Base-by-base conservation (phyloP, 92 coral and sea anemone genomes). In the Zoanthus sociatus region DNA sequence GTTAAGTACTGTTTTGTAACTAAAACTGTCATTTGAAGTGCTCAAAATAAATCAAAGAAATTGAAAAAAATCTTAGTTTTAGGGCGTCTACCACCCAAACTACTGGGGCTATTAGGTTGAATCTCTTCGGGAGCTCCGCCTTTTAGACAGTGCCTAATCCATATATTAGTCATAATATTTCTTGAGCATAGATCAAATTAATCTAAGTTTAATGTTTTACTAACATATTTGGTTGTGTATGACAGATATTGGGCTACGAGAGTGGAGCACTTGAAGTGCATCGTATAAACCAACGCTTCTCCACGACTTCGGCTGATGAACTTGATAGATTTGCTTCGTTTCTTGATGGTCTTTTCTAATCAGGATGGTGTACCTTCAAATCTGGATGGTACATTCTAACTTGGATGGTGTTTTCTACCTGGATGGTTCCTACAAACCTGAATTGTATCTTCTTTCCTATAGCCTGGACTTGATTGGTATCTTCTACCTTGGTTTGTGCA, bases 211-310 rank as follows among this genome's bases (percentile, higher is more conserved):
- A 45, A n/a, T 31, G 9, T 13, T 7, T 81, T 7, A 44, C 71
- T 95, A 97, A 93, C 90, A 56, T 90, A 93, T 54, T 14, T 8
- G 56, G 18, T 13, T 18, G 68, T 75, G 54, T 44, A 1, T 81
- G 12, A 31, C 71, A 97, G 99, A 93, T 92, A 66, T 90, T 97
- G 77, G 98, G 87, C 46, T 97, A 90, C 82, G 93, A 93, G 77
- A 95, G 87, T 75, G 97, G 99, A 56, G 83, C 78, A 32, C 90
- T 97, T 67, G 99, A 97, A 82, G 91, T 95, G 66, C 99, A 97
- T 81, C 88, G 92, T 74, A 86, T 97, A n/a, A 93, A 90, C 86
- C 71, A 88, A 48, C 83, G 74, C 18, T 94, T 95, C 77, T 70
- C 94, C 71, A 89, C 85, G 26, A 90, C 95, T 20, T 86, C 96